Base-by-base conservation (phyloP, 35 echinoderm and acorn worm species). In the Acanthaster planci region DNA sequence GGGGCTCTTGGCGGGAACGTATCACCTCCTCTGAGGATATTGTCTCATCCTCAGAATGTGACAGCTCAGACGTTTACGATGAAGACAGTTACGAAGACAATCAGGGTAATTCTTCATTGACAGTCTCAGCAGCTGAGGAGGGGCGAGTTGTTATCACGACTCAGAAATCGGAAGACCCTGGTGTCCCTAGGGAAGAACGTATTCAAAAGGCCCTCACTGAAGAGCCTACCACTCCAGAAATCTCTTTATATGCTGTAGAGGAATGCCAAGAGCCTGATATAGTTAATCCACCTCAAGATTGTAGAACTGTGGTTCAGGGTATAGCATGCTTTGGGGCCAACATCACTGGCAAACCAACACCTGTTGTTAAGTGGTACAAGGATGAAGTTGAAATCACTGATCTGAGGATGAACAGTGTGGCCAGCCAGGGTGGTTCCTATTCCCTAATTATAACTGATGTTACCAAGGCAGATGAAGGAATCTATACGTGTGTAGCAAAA, bases 311-410 rank as follows among this genome's bases (percentile, higher is more conserved):
- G 47, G 29, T 82, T 12, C 16, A 50, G 21, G 79, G 79, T 52
- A 30, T 82, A 53, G 79, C 40, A 21, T 52, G 79, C 40, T 94
- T 94, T 80, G 87, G 38, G 17, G 88, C 88, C 21, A 90, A 81
- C 58, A 84, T 94, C 35, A 78, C 84, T 60, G 92, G 92, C 12
- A 97, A 97, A 26, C 94, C 94, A 39, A 78, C 60, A 1, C 90
- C 91, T 55, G 76, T 91, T 40, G 91, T 98, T 16, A 91, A 80
- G 19, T 98, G 95, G 95, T 87, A 85, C 38, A 80, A 93, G 7
- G 95, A 93, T 79, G 88, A 83, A 10, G 80, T 80, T 37, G 87
- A 87, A 55, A 84, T 91, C 53, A 85, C 93, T 18, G 95, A 93
- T 21, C 95, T 91, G 0, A 89, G 93, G 54, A 93, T 93, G 76